Percentiles rank a stretch among this genome's conserved stretches.
phyloP scores from a whole-genome alignment of 1,140 invertebrate species.

The Chelonus insularis region DNA sequence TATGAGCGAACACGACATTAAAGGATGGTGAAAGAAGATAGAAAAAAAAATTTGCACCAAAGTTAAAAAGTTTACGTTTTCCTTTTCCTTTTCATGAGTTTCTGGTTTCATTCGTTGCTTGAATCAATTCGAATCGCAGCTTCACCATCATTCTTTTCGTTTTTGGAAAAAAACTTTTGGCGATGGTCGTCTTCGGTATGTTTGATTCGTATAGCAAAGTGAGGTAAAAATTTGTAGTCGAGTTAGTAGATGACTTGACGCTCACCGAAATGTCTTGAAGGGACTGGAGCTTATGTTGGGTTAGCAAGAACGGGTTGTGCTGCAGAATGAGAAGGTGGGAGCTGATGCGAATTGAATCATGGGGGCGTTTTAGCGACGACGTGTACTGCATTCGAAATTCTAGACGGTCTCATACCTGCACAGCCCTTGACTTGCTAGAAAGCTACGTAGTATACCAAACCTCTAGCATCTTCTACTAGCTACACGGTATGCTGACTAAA shows the following conservation, averaged over 20 bases:
- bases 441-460: too few relatives aligned
- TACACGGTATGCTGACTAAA: too few relatives aligned
- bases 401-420: not conserved
- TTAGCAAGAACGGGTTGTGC: slow-evolving; percentile 8
- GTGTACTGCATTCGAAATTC: slow-evolving; percentile 52
- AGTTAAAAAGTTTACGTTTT: slow-evolving; percentile 11
- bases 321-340: slow-evolving; percentile 25
- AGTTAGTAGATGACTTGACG: slow-evolving; percentile 13
- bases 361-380: slow-evolving; percentile 58
- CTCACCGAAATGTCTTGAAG: slow-evolving; percentile 15
- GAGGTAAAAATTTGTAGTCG: not conserved
- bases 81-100: slow-evolving; percentile 7
- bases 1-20: not conserved
- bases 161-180: not conserved
- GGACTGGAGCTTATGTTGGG: slow-evolving; percentile 5
- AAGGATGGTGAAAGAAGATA: not conserved
- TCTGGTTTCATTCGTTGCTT: not conserved
- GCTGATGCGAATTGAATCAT: slow-evolving; percentile 60
- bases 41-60: slow-evolving; percentile 7
- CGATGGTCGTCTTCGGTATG: not conserved
- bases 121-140: slow-evolving; percentile 5
- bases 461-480: too few relatives aligned
- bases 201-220: not conserved
- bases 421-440: not conserved
- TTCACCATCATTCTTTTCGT: not conserved